phyloP scores from a whole-genome alignment of 2,888 invertebrate genomes.

The Laothoe populi region DNA sequence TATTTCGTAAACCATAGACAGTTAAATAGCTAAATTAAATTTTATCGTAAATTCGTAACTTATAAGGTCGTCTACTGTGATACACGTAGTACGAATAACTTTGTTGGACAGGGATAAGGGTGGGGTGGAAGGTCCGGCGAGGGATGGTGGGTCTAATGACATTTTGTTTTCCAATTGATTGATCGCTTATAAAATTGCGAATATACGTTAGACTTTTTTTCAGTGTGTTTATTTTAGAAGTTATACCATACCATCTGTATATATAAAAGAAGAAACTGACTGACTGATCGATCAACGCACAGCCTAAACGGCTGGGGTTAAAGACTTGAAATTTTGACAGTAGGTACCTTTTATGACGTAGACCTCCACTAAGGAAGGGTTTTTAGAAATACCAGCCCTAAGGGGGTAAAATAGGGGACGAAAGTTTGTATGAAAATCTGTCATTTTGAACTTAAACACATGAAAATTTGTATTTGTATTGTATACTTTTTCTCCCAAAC shows the following conservation, averaged over 20 bases:
- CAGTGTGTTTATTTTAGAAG: conserved; percentile 10
- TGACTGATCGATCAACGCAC: too few species aligned
- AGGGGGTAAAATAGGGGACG: too few species aligned
- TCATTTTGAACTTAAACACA: too few species aligned
- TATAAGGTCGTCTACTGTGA: conserved; percentile 17
- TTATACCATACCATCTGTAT: neutral
- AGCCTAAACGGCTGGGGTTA: too few species aligned
- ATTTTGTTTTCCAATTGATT: conserved; percentile 53
- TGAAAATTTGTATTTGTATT: too few species aligned
- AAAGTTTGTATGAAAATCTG: too few species aligned
- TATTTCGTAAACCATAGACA: neutral
- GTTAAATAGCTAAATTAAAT: neutral
- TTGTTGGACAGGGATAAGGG: conserved; percentile 28
- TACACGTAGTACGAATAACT: conserved; percentile 23
- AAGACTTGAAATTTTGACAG: too few species aligned
- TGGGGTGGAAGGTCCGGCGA: conserved; percentile 34
- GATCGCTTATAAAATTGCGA: conserved; percentile 42
- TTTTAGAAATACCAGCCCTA: too few species aligned
- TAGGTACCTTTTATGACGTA: too few species aligned
- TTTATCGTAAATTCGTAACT: conserved; percentile 5
- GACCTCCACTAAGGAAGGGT: too few species aligned
- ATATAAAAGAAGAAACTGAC: too few species aligned
- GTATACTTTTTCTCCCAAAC: too few species aligned
- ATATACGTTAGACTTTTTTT: conserved; percentile 34
- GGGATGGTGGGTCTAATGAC: conserved; percentile 44